Evolutionary conservation across 2,888 invertebrate species (phyloP).

Genomic region (Thereva unica): DNA sequence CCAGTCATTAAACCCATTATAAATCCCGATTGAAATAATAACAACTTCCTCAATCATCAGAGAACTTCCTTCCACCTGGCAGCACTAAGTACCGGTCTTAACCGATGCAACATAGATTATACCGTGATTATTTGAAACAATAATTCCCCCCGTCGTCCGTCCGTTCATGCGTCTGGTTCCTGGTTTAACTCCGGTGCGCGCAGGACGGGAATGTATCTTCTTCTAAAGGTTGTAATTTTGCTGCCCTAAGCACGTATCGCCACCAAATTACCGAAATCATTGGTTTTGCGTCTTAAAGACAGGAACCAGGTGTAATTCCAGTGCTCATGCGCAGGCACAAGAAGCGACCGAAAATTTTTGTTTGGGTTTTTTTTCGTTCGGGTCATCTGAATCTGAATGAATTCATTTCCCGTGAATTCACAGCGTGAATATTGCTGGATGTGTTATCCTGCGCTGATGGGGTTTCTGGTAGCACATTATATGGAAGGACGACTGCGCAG

Average conservation of each 20-base stretch:
- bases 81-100: conserved; percentile 6
- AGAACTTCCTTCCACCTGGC: conserved; percentile 14
- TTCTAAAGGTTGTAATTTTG: conserved; percentile 27
- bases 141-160: background rate
- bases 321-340: no score
- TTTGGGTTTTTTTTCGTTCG: conserved; percentile 17
- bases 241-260: conserved; percentile 29
- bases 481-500: conserved; percentile 5
- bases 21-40: conserved; percentile 12
- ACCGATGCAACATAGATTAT: conserved; percentile 7
- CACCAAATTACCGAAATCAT: conserved; percentile 39
- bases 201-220: conserved; percentile 10
- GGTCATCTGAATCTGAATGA: conserved; percentile 17
- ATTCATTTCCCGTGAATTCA: conserved; percentile 30
- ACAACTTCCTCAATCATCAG: conserved; percentile 26
- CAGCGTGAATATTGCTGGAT: conserved; percentile 34
- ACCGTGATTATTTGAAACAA: conserved; percentile 29
- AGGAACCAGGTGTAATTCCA: conserved; percentile 40
- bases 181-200: conserved; percentile 16
- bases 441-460: conserved; percentile 2
- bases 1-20: background rate
- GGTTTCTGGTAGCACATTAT: conserved; percentile 23
- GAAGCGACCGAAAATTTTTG: conserved; percentile 7
- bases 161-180: no score
- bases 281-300: conserved; percentile 31